Evolutionary conservation across 2,888 invertebrate species (phyloP), one percentile per base, ranked within the genome.

Genomic region (Lagria hirta): DNA sequence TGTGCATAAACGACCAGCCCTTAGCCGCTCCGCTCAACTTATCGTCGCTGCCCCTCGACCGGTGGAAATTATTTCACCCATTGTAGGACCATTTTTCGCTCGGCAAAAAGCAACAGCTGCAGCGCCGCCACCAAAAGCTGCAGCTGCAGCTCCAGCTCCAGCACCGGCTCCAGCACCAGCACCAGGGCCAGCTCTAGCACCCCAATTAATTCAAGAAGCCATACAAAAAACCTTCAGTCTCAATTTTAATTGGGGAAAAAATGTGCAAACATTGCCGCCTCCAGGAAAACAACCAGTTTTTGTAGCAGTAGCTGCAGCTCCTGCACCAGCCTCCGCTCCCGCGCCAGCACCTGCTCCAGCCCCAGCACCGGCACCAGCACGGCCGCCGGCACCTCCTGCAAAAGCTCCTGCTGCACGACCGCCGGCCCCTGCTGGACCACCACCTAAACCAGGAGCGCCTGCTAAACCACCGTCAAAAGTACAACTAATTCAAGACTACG

Each of bases 191-290:
- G 36, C 47, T 4, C 48, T 43, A 7, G 36, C 56, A 13, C 60
- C 66, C 7, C 61, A 61, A 3, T 46, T 65, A n/a, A 44, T 68
- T 13, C 64, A 67, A 7, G 70, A 70, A 52, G 64, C 66, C 16
- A 60, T 71, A 2, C 52, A 66, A 23, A 66, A 70, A 55, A 62
- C 65, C 7, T 70, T 72, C 43, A 70, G 66, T 51, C 49, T 72
- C 5, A 68, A 66, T 26, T 62, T 72, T 30, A 69, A 69, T 46
- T 70, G 69, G 66, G 64, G 68, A 43, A 66, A 65, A 47, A 67
- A 65, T 37, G 57, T 33, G 53, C 61, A n/a, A 20, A 32, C 14
- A 49, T 48, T 35, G 8, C 46, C 52, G 29, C 48, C 54, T 28
- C 43, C 57, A 35, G 52, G 58, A 22, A 32, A 52, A 17, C 47